Percentiles rank a stretch among this genome's conserved stretches.
Conservation (phyloP, 2,888 invertebrate species). For the Proisotoma minuta region DNA sequence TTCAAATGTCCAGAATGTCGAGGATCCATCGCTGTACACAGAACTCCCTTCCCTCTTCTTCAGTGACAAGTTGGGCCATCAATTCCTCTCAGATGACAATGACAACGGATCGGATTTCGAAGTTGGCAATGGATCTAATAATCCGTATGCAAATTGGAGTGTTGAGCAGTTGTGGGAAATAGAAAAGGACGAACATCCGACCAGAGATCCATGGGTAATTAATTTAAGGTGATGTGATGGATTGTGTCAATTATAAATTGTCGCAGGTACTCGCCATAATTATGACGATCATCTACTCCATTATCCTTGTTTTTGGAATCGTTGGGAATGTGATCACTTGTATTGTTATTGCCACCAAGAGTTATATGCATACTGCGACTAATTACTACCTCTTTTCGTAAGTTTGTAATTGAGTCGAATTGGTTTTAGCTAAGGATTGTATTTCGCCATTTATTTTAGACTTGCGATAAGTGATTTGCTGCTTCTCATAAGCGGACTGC, state of each 20-base stretch:
- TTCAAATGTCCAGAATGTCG: too few relatives aligned
- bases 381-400: constrained; percentile 68
- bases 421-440: too few relatives aligned
- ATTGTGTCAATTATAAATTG: too few relatives aligned
- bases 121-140: too few relatives aligned
- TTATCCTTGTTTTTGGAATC: constrained; percentile 68
- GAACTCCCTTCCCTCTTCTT: too few relatives aligned
- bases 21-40: too few relatives aligned
- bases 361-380: constrained; percentile 75
- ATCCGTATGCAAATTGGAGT: constrained; percentile 14
- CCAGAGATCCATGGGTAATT: constrained; percentile 30
- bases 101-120: too few relatives aligned
- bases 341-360: constrained; percentile 69
- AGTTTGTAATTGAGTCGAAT: not conserved
- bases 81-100: too few relatives aligned
- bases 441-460: too few relatives aligned
- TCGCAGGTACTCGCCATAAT: too few relatives aligned
- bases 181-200: constrained; percentile 21
- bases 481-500: constrained; percentile 69
- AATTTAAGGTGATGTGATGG: too few relatives aligned
- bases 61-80: too few relatives aligned
- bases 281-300: constrained; percentile 63
- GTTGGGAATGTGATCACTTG: constrained; percentile 76
- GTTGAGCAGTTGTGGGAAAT: constrained; percentile 6
- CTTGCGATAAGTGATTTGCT: constrained; percentile 72